A percentile compares a stretch with the other conserved stretches of the same genome.
These are phyloP conservation scores for Brevimyrus niger DNA, from an alignment of 2,113 vertebrate species.

Conservation along the genomic window DNA sequence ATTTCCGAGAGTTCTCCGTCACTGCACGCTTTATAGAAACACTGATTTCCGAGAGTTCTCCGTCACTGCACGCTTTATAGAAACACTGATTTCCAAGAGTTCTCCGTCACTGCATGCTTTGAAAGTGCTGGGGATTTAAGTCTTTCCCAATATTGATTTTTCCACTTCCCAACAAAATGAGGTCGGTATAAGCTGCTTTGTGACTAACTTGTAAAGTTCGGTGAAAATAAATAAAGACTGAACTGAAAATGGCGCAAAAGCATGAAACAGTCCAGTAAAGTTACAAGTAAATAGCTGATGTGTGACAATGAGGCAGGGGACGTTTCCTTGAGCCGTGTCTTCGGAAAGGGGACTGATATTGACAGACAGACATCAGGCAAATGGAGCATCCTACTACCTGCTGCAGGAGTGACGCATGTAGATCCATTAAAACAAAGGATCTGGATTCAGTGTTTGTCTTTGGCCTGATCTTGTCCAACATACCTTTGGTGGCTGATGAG, in stretches of 20 bases:
- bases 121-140: not conserved
- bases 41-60: too few species aligned
- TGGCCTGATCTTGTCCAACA: not conserved
- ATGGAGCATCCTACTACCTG: not conserved
- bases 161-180: not conserved
- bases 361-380: not conserved
- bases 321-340: not conserved
- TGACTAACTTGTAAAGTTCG: not conserved
- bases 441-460: slow-evolving; percentile 12
- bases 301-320: not conserved
- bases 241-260: not conserved
- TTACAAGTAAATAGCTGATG: not conserved
- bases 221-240: not conserved
- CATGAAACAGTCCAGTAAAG: not conserved
- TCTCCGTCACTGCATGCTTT: not conserved
- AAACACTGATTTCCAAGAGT: not conserved
- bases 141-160: not conserved
- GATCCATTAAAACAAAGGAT: not conserved
- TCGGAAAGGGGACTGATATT: not conserved
- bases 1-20: too few species aligned
- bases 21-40: too few species aligned
- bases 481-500: not conserved
- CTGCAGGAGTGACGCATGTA: not conserved
- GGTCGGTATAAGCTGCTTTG: not conserved
- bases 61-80: too few species aligned